phyloP scores from a whole-genome alignment of 2,797 vertebrate genomes.

The Lithobates pipiens region DNA sequence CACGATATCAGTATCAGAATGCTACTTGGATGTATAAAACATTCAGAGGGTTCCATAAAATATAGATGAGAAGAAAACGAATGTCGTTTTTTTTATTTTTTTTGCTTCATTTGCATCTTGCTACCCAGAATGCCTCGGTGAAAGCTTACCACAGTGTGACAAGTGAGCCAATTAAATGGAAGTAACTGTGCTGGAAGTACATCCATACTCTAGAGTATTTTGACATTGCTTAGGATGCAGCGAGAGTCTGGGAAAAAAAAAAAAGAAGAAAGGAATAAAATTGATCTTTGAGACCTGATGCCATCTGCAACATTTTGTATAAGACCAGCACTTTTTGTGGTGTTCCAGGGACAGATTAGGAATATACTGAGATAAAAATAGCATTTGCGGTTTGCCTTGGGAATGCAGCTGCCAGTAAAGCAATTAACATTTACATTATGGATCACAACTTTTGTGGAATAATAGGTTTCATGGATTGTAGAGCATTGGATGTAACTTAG shows the following conservation, averaged over 20 bases:
- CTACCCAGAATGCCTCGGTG: constrained; percentile 35
- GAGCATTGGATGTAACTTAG: constrained; percentile 1
- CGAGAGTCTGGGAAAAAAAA: constrained; percentile 9
- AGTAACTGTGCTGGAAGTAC: constrained; percentile 6
- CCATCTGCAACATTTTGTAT: constrained; percentile 52
- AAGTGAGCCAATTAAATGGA: constrained; percentile 37
- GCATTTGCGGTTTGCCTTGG: constrained; percentile 16
- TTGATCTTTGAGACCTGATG: constrained; percentile 31
- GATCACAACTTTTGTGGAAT: constrained; percentile 59
- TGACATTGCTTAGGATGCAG: constrained; percentile 36
- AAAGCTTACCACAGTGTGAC: background rate
- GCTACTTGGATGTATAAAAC: constrained; percentile 27
- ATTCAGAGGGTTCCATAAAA: background rate
- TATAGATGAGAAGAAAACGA: constrained; percentile 22
- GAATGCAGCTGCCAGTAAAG: constrained; percentile 50
- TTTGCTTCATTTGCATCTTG: constrained; percentile 23
- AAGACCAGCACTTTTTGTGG: constrained; percentile 40
- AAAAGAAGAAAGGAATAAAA: constrained; percentile 25
- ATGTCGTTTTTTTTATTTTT: background rate
- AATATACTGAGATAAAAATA: constrained; percentile 49
- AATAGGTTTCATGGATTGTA: constrained; percentile 45
- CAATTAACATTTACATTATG: constrained; percentile 60
- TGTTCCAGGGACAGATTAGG: constrained; percentile 50
- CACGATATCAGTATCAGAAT: background rate
- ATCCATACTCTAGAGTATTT: constrained; percentile 30